Base-by-base conservation (phyloP, 2,113 vertebrate species). In the Gadus macrocephalus region DNA sequence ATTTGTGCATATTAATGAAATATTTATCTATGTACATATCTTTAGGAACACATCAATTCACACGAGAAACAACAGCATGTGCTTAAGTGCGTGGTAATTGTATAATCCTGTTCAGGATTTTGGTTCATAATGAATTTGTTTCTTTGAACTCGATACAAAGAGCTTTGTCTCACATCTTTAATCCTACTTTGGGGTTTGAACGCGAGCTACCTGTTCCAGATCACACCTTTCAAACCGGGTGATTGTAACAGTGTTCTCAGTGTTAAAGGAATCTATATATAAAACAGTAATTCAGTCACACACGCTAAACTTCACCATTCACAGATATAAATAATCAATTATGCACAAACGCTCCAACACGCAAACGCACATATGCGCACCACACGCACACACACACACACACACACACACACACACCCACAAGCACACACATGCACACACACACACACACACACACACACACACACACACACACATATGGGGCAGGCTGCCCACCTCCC, bases 401-500 rank as follows among this genome's bases (percentile, higher is more conserved):
- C 2, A 58, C 55, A 58, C 55, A 58, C 55, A 58, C 55, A n/a
- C 82, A 78, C 81, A 76, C 82, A 76, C 72, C 55, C 42, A 67
- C 81, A 72, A 12, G 53, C 38, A 49, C 42, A 79, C 78, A 81
- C 76, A 59, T 15, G 28, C 53, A 67, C 66, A 72, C 65, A 70
- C 70, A 59, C 80, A 74, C 38, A 71, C 62, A 72, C 83, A 80
- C 81, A 74, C 85, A 71, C 72, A 68, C 81, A 64, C 27, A 0
- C 62, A 64, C 27, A 15, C 22, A 28, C 61, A 62, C 61, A 35
- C 79, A 81, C 71, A 31, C 64, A n/a, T 75, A 81, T 61, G 86
- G 83, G 85, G 81, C 85, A 83, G 86, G 87, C 83, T 83, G 86
- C 86, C 89, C 86, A 85, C 87, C 86, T 88, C 84, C 77, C 82